Percentiles rank a stretch among this genome's conserved stretches.
Conservation (phyloP, 2,888 invertebrate genomes). For the Dilophus febrilis region DNA sequence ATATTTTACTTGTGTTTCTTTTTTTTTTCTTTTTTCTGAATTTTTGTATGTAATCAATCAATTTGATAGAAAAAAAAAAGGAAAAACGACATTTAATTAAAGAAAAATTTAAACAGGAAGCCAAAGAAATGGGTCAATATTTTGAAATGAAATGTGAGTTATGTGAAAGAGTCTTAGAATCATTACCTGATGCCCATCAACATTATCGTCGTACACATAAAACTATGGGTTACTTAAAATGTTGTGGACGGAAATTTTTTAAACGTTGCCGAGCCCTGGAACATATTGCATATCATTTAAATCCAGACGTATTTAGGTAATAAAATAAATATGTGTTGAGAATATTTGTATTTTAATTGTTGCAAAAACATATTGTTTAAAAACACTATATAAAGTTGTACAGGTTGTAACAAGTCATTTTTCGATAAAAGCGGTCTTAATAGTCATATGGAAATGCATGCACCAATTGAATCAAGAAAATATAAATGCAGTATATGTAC, state of each 20-base stretch:
- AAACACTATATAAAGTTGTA: neutral
- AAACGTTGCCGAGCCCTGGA: slow-evolving; percentile 24
- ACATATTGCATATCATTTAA: slow-evolving; percentile 24
- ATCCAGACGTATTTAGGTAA: slow-evolving; percentile 29
- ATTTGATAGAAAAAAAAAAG: too few relatives aligned
- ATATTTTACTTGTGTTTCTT: too few relatives aligned
- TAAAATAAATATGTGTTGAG: slow-evolving; percentile 22
- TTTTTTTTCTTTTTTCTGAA: too few relatives aligned
- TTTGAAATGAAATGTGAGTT: slow-evolving; percentile 24
- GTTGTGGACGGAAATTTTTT: slow-evolving; percentile 26
- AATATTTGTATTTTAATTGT: slow-evolving; percentile 2
- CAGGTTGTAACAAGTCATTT: slow-evolving; percentile 11
- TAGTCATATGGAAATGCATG: slow-evolving; percentile 15
- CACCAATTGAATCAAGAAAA: too few relatives aligned
- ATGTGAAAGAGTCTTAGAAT: slow-evolving; percentile 17
- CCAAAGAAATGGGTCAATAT: slow-evolving; percentile 21
- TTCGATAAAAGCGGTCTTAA: slow-evolving; percentile 25
- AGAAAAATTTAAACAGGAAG: slow-evolving; percentile 6
- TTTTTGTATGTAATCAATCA: too few relatives aligned
- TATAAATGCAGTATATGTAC: too few relatives aligned
- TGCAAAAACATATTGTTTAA: too few relatives aligned
- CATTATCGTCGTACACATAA: slow-evolving; percentile 24
- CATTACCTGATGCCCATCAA: slow-evolving; percentile 21
- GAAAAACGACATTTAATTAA: too few relatives aligned
- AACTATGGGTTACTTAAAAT: slow-evolving; percentile 21